These are phyloP conservation scores for Catharus bicknelli DNA, from an alignment of 2,113 vertebrate species.

Conservation along the genomic window DNA sequence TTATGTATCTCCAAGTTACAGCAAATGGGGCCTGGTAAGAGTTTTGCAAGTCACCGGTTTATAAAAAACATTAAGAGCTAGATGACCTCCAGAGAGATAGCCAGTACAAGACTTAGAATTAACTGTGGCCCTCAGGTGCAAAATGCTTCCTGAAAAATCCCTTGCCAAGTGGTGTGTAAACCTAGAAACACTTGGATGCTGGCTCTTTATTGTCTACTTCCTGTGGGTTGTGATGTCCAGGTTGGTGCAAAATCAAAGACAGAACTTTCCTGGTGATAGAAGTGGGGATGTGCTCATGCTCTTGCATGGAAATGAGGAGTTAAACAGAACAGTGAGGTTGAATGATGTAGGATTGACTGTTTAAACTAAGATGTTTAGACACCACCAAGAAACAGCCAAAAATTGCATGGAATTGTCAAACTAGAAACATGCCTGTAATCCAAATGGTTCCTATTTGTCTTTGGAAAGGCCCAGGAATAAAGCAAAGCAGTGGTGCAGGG, in stretches of 20 bases:
- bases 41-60: neutral
- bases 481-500: neutral
- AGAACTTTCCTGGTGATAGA: neutral
- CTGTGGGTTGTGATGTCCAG: neutral
- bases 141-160: neutral
- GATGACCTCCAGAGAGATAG: neutral
- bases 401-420: neutral
- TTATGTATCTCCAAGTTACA: neutral
- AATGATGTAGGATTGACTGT: neutral
- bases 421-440: neutral
- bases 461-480: neutral
- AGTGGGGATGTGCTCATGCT: neutral
- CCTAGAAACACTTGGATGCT: neutral
- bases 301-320: rapidly evolving
- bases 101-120: neutral
- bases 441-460: neutral
- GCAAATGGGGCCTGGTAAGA: neutral
- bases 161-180: neutral
- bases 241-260: neutral
- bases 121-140: neutral
- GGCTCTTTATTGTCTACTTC: neutral
- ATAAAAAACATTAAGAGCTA: neutral
- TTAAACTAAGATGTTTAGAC: neutral
- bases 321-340: neutral
- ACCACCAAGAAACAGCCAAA: neutral